phyloP scores from a whole-genome alignment of 2,113 vertebrate species.

The Mastomys coucha region DNA sequence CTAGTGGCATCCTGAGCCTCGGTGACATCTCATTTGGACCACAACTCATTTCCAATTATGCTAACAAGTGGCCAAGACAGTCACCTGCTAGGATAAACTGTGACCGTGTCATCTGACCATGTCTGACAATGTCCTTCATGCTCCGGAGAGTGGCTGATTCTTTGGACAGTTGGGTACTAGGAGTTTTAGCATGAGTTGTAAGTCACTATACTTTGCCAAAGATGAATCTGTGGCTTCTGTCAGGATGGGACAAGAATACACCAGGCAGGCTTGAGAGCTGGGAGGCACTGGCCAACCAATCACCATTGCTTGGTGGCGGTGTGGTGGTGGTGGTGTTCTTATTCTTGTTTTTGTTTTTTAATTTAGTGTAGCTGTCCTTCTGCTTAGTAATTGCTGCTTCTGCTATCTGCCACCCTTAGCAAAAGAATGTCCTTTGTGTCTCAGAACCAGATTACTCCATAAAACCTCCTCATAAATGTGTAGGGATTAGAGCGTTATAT shows the following conservation, averaged over 20 bases:
- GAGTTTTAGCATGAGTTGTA: background rate
- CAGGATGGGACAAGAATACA: background rate
- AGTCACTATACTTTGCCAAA: background rate
- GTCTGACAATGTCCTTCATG: constrained; percentile 40
- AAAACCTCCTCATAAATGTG: constrained; percentile 73
- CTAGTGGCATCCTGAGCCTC: constrained; percentile 25
- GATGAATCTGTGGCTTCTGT: background rate
- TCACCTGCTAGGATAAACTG: constrained; percentile 65
- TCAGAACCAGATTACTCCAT: constrained; percentile 53
- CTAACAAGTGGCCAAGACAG: constrained; percentile 19
- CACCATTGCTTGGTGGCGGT: background rate
- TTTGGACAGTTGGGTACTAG: background rate
- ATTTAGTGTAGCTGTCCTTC: constrained; percentile 44
- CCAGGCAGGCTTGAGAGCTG: background rate
- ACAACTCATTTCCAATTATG: constrained; percentile 35
- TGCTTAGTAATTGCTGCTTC: constrained; percentile 25
- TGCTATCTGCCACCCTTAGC: constrained; percentile 65
- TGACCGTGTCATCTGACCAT: constrained; percentile 3
- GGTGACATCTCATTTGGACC: constrained; percentile 58
- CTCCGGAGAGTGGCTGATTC: constrained; percentile 49
- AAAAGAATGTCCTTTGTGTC: constrained; percentile 68
- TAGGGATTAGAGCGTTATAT: constrained; percentile 72
- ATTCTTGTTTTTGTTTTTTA: constrained; percentile 14
- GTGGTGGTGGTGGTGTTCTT: no score
- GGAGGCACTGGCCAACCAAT: background rate